Base-by-base conservation (phyloP, 2,797 vertebrate species). In the Silurus lanzhouensis region DNA sequence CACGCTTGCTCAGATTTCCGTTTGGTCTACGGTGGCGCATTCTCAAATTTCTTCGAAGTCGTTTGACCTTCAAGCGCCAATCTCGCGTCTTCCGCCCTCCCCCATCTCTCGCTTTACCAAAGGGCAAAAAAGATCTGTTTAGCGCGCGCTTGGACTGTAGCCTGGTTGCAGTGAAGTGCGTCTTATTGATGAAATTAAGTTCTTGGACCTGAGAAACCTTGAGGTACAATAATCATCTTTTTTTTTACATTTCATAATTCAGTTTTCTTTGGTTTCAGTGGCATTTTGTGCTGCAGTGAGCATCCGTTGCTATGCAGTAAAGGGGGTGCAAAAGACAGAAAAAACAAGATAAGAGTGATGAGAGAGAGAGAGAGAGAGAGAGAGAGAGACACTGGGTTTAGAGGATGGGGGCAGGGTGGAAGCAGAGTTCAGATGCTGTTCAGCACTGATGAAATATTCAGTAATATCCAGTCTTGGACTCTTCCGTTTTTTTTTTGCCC, bases 371-470 rank as follows among this genome's bases (percentile, higher is more conserved):
- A 52, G 48, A 52, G 8, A 52, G 48, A 52, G 48, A 52, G 48
- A 52, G 48, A 52, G 48, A 52, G 66, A 77, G 75, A 81, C 60
- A 84, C 83, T 77, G 79, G 57, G 71, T 83, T 84, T 82, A 27
- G 48, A 83, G 68, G 82, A 81, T 87, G 71, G 87, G 83, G 88
- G 87, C 63, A 85, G 90, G 90, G 89, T 89, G 90, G 90, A 88
- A 82, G 88, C 83, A 84, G 89, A 75, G 87, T 83, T 88, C 91
- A 91, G 90, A 90, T 89, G 88, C 81, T 86, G 86, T 83, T 89
- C 88, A 88, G 82, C 88, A 90, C 91, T 95, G 94, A 95, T 95
- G 93, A 96, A 95, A 96, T 96, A 95, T 95, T 96, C 94, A 95
- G 95, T 93, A 93, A 94, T 93, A 94, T 93, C 92, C 92, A 87